Base-by-base conservation (phyloP, 2,113 vertebrate genomes). In the Clinocottus analis region DNA sequence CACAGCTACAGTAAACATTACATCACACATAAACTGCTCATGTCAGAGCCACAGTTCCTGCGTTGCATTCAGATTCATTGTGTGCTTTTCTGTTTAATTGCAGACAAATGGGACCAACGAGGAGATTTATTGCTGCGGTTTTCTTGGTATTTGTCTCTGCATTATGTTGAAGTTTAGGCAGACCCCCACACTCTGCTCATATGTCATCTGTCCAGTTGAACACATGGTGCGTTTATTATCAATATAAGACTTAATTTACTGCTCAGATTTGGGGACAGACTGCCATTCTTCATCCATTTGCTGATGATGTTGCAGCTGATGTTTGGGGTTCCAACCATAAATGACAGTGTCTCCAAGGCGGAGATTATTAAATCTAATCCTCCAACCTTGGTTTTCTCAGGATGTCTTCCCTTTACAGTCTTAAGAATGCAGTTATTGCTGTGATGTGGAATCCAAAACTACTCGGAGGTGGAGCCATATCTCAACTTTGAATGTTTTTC, bases 1-100 rank as follows among this genome's bases (percentile, higher is more conserved):
- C 76, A 73, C 41, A 90, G 90, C 79, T 49, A 81, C 64, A 72
- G 39, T 69, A 72, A 86, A 68, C 82, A 66, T 75, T 82, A 83
- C 64, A 83, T 83, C 83, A 82, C 73, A 82, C 80, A 80, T 77
- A n/a, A 87, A 82, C 75, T 55, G 56, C 41, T 68, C 59, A 55
- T 82, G 87, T 75, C 59, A 71, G 23, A 56, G 65, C 61, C 37
- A 59, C 64, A 35, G 60, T 60, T 65, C 3, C 16, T 7, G 2
- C 70, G 25, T 71, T 82, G 66, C 49, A 56, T 84, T 85, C 45
- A 67, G 31, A 82, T 75, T 31, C 6, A n/a, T 11, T 31, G 71
- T 43, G 35, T 77, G 49, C 31, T 67, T 55, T 61, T 13, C 61
- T 83, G 35, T 72, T 66, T 76, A 8, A 11, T 41, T 9, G 25